Conservation (phyloP, 1,140 invertebrate genomes). For the Drosophila eugracilis region DNA sequence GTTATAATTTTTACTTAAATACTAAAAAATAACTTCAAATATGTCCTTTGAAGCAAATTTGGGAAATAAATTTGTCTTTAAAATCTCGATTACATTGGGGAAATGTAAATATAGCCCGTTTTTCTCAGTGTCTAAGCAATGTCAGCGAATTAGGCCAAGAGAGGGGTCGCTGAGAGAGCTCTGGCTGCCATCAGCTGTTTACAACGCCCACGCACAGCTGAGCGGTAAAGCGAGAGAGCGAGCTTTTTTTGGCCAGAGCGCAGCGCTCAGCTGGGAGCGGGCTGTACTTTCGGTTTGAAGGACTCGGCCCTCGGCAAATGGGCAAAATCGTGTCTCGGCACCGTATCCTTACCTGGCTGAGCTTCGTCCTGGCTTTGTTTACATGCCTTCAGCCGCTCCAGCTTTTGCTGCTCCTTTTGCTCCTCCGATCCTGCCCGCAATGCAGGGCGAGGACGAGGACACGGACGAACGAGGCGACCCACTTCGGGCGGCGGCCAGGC, state of each 20-base stretch:
- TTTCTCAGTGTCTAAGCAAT: slow-evolving; percentile 51
- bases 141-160: slow-evolving; percentile 69
- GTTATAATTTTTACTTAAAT: too few relatives aligned
- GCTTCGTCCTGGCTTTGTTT: slow-evolving; percentile 48
- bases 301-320: not conserved
- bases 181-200: slow-evolving; percentile 63
- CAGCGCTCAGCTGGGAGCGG: slow-evolving; percentile 32
- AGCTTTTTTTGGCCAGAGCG: slow-evolving; percentile 45
- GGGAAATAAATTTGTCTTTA: not conserved
- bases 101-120: not conserved
- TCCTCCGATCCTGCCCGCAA: slow-evolving; percentile 38
- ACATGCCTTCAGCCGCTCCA: slow-evolving; percentile 37
- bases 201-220: slow-evolving; percentile 59
- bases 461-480: slow-evolving; percentile 38
- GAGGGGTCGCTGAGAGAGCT: slow-evolving; percentile 27
- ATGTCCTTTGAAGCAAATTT: too few relatives aligned
- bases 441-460: slow-evolving; percentile 39
- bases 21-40: not conserved
- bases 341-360: slow-evolving; percentile 24
- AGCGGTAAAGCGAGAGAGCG: slow-evolving; percentile 12
- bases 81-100: not conserved
- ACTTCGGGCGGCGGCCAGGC: slow-evolving; percentile 54
- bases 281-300: not conserved
- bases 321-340: slow-evolving; percentile 9
- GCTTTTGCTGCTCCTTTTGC: slow-evolving; percentile 29